Percentiles rank a stretch among this genome's conserved stretches.
Conservation (phyloP, 2,113 vertebrate genomes). For the Prionailurus bengalensis region DNA sequence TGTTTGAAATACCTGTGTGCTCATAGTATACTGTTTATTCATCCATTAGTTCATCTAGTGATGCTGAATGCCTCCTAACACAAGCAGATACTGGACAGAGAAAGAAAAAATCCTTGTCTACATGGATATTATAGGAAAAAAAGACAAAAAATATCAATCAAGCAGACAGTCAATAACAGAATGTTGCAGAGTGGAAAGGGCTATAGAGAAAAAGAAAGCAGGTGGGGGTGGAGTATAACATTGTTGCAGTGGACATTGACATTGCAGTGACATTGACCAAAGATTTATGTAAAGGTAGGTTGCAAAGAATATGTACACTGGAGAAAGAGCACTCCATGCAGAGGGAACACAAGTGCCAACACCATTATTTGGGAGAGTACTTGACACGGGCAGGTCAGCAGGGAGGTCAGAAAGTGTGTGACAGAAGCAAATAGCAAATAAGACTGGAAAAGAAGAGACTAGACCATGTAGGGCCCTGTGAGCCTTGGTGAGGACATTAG, state of each 20-base stretch:
- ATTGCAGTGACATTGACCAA: background rate
- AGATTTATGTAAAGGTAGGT: background rate
- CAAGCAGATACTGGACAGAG: background rate
- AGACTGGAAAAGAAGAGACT: background rate
- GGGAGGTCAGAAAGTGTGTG: background rate
- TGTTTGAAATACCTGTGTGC: background rate
- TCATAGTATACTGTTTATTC: background rate
- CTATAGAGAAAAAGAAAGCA: background rate
- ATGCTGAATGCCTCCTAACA: background rate
- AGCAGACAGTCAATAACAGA: background rate
- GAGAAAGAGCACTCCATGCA: background rate
- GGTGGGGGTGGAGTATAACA: background rate
- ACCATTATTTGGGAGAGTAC: background rate
- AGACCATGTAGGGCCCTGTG: background rate
- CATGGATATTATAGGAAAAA: background rate
- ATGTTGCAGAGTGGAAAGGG: background rate
- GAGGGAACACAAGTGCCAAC: background rate
- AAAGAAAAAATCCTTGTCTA: background rate
- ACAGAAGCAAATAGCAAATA: background rate
- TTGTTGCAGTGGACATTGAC: background rate
- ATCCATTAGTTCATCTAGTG: background rate
- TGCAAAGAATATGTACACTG: background rate
- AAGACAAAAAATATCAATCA: background rate
- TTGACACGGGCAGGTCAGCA: background rate
- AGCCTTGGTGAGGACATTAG: background rate